Conservation (phyloP, 1,140 invertebrate genomes). For the Plectus sambesii region DNA sequence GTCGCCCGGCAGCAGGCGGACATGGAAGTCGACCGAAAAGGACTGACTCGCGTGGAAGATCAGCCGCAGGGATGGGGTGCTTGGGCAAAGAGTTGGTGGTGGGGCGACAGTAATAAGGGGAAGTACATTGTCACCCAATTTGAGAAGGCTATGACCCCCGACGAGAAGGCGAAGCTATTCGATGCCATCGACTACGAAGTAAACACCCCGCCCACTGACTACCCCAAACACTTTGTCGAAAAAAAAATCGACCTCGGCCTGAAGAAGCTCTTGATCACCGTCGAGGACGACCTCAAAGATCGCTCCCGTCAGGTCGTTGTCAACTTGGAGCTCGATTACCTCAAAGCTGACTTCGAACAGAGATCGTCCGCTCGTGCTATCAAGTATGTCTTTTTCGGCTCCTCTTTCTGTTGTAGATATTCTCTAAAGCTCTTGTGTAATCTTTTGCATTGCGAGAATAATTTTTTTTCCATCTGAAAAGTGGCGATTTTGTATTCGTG, state of each 20-base stretch:
- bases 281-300: slow-evolving; percentile 39
- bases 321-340: slow-evolving; percentile 52
- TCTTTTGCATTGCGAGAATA: neutral
- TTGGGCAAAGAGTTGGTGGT: slow-evolving; percentile 55
- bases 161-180: slow-evolving; percentile 83
- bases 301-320: too few relatives aligned
- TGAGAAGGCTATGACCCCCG: slow-evolving; percentile 64
- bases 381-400: slow-evolving; percentile 40
- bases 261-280: slow-evolving; percentile 28
- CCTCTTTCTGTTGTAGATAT: slow-evolving; percentile 26
- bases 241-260: slow-evolving; percentile 35
- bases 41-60: slow-evolving; percentile 49
- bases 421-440: slow-evolving; percentile 5
- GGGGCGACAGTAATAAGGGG: too few relatives aligned
- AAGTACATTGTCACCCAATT: too few relatives aligned
- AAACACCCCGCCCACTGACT: slow-evolving; percentile 46
- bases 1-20: slow-evolving; percentile 78
- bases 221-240: slow-evolving; percentile 44
- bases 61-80: slow-evolving; percentile 61
- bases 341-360: slow-evolving; percentile 60
- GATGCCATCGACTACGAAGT: slow-evolving; percentile 91
- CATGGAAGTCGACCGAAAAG: slow-evolving; percentile 58
- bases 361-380: slow-evolving; percentile 65
- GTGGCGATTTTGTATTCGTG: neutral
- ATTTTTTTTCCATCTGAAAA: slow-evolving; percentile 13